Evolutionary conservation across 1,140 invertebrate genomes (phyloP).

Genomic region (Sarcophaga bullata): DNA sequence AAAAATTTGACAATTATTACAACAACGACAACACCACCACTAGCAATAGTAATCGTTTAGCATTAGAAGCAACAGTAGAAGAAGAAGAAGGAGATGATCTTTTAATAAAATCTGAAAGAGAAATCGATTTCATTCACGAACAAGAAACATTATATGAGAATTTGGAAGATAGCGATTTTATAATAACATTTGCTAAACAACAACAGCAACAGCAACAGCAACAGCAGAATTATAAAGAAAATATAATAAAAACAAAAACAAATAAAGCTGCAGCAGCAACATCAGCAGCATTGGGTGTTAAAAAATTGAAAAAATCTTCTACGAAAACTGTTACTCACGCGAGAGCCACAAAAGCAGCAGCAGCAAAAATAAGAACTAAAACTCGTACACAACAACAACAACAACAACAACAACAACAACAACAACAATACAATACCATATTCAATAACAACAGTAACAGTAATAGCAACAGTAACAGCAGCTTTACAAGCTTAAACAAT

Average conservation of each 20-base stretch:
- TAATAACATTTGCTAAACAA: neutral
- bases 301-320: constrained; percentile 22
- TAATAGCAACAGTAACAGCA: constrained; percentile 33
- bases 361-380: neutral
- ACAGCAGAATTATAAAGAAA: neutral
- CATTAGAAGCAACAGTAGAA: neutral
- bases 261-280: neutral
- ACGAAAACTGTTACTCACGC: constrained; percentile 30
- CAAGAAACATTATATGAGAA: neutral
- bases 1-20: constrained; percentile 7
- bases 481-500: constrained; percentile 15
- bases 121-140: neutral
- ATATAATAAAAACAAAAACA: neutral
- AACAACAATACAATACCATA: constrained; percentile 9
- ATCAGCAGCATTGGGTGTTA: neutral
- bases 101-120: neutral
- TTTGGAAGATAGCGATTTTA: no score
- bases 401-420: constrained; percentile 6
- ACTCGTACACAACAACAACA: neutral
- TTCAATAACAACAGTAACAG: no score
- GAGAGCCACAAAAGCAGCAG: constrained; percentile 5
- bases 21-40: neutral
- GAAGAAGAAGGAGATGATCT: neutral
- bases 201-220: neutral
- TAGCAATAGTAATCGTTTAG: neutral